Conservation (phyloP, 2,113 vertebrate genomes). For the Pao palembangensis region DNA sequence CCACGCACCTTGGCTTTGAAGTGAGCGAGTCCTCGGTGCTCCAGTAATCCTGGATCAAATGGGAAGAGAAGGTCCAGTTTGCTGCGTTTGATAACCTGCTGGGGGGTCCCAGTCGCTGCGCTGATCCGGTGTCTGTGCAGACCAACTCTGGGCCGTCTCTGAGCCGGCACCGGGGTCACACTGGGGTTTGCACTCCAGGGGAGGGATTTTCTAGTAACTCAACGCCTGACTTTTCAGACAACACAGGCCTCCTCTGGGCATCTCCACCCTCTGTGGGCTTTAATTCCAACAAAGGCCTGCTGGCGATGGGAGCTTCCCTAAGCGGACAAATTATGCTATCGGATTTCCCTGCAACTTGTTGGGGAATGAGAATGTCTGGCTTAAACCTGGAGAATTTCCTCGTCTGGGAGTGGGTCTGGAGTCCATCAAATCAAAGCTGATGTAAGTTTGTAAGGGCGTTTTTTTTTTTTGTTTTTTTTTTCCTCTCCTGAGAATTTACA, state of each 20-base stretch:
- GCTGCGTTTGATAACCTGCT: conserved; percentile 46
- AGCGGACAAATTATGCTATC: conserved; percentile 89
- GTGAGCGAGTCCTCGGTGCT: conserved; percentile 7
- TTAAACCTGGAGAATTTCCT: conserved; percentile 55
- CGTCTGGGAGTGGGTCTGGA: conserved; percentile 58
- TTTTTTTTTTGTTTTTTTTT: conserved; percentile 32
- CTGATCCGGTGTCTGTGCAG: conserved; percentile 74
- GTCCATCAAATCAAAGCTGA: conserved; percentile 48
- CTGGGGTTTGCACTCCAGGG: conserved; percentile 39
- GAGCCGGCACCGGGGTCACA: conserved; percentile 46
- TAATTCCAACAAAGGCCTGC: conserved; percentile 75
- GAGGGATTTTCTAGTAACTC: conserved; percentile 72
- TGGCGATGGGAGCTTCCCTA: conserved; percentile 72
- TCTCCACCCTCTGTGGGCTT: conserved; percentile 58
- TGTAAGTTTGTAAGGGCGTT: conserved; percentile 29
- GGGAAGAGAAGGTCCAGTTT: no score
- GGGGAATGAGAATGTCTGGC: conserved; percentile 76
- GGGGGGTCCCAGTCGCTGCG: conserved; percentile 37
- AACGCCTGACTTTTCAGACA: conserved; percentile 65
- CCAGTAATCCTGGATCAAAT: no score
- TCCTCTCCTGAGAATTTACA: conserved; percentile 21
- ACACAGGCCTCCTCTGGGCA: conserved; percentile 42
- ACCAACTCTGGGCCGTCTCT: conserved; percentile 41
- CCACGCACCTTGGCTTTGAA: conserved; percentile 62
- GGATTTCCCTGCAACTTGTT: conserved; percentile 71